These are phyloP conservation scores for Nephrotoma appendiculata DNA, from an alignment of 2,888 invertebrate genomes.

Conservation along the genomic window DNA sequence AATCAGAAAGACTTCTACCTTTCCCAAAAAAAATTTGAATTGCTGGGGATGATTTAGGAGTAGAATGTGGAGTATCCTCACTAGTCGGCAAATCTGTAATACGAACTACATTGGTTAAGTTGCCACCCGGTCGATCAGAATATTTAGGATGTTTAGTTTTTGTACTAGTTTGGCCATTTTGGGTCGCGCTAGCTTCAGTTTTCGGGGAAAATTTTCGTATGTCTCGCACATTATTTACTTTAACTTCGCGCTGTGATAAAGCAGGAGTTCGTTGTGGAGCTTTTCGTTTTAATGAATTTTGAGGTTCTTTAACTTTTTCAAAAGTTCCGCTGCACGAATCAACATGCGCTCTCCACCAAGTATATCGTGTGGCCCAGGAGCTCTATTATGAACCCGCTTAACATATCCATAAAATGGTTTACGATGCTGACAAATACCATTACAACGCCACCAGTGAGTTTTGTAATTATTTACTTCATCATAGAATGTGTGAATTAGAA, in stretches of 20 bases:
- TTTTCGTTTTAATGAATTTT: no score
- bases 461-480: no score
- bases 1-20: not conserved
- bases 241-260: constrained; percentile 3
- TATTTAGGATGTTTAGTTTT: constrained; percentile 16
- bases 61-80: no score
- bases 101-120: no score
- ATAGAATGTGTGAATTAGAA: no score
- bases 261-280: no score
- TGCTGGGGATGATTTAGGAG: not conserved
- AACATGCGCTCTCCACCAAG: constrained; percentile 76
- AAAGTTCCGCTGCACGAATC: constrained; percentile 69
- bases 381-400: constrained; percentile 69
- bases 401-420: constrained; percentile 83
- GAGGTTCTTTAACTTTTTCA: constrained; percentile 68
- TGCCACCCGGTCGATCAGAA: no score
- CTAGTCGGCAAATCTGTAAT: no score
- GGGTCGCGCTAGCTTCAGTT: not conserved
- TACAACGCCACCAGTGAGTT: no score
- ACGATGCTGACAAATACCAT: constrained; percentile 42
- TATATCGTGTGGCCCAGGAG: constrained; percentile 73
- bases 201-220: constrained; percentile 18
- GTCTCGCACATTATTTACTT: constrained; percentile 11
- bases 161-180: not conserved
- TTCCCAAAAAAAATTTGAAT: not conserved